Evolutionary conservation across 2,888 invertebrate genomes (phyloP), one percentile per base, ranked within the genome.

Genomic region (Cistogaster globosa): DNA sequence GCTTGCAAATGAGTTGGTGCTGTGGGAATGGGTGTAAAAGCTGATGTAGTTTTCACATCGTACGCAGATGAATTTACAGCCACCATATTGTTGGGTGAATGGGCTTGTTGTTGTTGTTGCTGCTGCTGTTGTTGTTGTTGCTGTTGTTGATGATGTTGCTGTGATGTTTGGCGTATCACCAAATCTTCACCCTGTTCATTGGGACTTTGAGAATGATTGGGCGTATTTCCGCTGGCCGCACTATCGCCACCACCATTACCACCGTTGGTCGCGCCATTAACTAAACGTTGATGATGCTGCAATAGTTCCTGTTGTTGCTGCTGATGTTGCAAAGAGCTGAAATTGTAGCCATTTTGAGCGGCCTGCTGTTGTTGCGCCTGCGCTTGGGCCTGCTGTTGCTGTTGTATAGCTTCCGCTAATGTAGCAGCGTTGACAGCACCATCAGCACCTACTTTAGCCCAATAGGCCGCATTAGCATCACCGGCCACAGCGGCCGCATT

Each of bases 11-110:
- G 97, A 80, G 96, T 96, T 86, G 94, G 94, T 95, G 96, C 96
- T 51, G 96, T 96, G 90, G 96, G 97, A 90, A 98, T 97, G 51
- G 98, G 98, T 69, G 98, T 98, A 93, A 98, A 98, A 86, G 98
- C 98, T 26, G 97, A 97, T 87, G 96, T 96, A 65, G 96, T 95
- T 12, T 88, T 88, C 32, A 88, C 86, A 71, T 88, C 88, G 32
- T 88, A 88, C 14, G 89, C 87, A 8, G 89, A 87, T 26, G 88
- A 87, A 42, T 89, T 88, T 36, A 87, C 87, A 48, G 85, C 79
- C 18, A 90, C 88, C 51, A 89, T 88, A 86, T 87, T 86, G 92
- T 90, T 90, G 88, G 79, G 87, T 87, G 86, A 84, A 18, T 88
- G 87, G 8, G 89, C 85, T 20, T 90, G 89, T 36, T 88, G 88